Evolutionary conservation across 2,113 vertebrate genomes (phyloP).

Genomic region (Malurus cyaneus): DNA sequence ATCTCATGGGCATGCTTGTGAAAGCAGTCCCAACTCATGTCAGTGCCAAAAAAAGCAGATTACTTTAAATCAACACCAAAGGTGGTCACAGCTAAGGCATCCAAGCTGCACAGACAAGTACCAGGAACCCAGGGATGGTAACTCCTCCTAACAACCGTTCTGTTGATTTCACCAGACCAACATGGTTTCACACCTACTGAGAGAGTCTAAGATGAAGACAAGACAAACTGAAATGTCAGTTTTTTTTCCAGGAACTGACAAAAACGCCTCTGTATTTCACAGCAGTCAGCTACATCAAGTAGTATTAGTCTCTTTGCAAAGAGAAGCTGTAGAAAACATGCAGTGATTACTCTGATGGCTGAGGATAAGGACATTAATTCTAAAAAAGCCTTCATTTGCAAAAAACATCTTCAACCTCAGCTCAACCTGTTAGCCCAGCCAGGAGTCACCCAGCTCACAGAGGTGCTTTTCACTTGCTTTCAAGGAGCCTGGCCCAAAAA

Average conservation of each 20-base stretch:
- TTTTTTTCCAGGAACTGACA: constrained; percentile 53
- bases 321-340: background rate
- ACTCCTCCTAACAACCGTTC: constrained; percentile 35
- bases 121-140: background rate
- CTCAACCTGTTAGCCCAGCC: background rate
- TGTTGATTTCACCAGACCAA: constrained; percentile 40
- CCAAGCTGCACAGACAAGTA: background rate
- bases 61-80: constrained; percentile 2
- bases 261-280: constrained; percentile 45
- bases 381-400: background rate
- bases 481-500: background rate
- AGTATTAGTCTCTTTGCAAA: background rate
- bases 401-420: background rate
- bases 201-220: background rate
- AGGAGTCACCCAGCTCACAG: constrained; percentile 1
- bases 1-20: background rate
- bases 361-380: background rate
- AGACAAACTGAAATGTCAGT: constrained; percentile 25
- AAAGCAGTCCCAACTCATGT: background rate
- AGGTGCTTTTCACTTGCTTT: constrained; percentile 2
- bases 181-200: constrained; percentile 22
- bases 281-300: constrained; percentile 2
- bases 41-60: constrained; percentile 25
- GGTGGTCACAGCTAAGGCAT: background rate
- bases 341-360: background rate